Evolutionary conservation across 2,113 vertebrate genomes (phyloP), one percentile per base, ranked within the genome.

Genomic region (Alligator sinensis): DNA sequence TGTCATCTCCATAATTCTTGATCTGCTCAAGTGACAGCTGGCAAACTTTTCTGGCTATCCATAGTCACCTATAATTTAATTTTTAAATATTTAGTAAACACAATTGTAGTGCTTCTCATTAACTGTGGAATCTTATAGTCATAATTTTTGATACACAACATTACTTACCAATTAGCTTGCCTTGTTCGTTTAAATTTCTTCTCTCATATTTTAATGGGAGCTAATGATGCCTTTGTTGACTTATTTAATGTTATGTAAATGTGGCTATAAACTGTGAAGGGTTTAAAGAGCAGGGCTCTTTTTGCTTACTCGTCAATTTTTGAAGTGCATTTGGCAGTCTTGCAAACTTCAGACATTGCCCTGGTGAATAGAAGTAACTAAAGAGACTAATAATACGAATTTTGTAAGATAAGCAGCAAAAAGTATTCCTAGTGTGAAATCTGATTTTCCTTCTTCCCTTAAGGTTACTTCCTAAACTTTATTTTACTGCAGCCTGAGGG

Each of bases 101-200:
- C 95, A 98, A 98, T 98, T 98, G 98, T 98, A 97, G 97, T 95
- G 95, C 97, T 99, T 99, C 98, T 98, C 99, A 99, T 99, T 99
- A 99, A 98, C 98, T 96, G 98, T 97, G 98, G 98, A 98, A 98
- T 99, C 99, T 99, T 98, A 98, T 94, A 97, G 98, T 98, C 98
- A 99, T 98, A 99, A 98, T 99, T 98, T 98, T 98, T 98, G 99
- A 99, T 99, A 99, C 99, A 99, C 99, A 99, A 99, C 99, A 99
- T 99, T 99, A 99, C 99, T 99, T 99, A 99, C 98, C 99, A 99
- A 99, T 99, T 99, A 99, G 98, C 98, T 98, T 98, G 98, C 98
- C 98, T 99, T 98, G 98, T 98, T 98, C 98, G n/a, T 98, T 98
- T 98, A 99, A 98, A 99, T 99, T 99, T 99, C 98, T 98, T 98